Conservation (phyloP, 2,113 vertebrate genomes). For the Oophaga pumilio region DNA sequence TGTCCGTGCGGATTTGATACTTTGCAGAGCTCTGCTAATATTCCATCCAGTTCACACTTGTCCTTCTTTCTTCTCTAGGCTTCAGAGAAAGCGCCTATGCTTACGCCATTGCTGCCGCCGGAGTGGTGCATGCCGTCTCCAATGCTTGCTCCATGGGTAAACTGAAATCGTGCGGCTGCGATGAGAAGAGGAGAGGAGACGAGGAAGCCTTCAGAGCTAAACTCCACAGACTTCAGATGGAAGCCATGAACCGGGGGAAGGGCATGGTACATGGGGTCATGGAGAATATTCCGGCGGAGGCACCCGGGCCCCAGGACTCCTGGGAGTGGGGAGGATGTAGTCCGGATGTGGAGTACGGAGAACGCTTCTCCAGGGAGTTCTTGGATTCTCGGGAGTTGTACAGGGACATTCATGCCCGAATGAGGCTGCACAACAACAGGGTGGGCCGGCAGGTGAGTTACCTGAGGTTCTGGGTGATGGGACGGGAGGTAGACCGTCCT, state of each 20-base stretch:
- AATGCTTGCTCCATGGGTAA: slow-evolving; percentile 96
- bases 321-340: slow-evolving; percentile 99
- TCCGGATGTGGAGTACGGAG: slow-evolving; percentile 94
- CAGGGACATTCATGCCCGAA: slow-evolving; percentile 94
- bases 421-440: slow-evolving; percentile 97
- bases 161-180: slow-evolving; percentile 90
- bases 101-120: slow-evolving; percentile 90
- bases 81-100: slow-evolving; percentile 96
- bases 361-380: slow-evolving; percentile 97
- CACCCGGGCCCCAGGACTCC: slow-evolving; percentile 88
- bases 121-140: slow-evolving; percentile 92
- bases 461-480: not conserved
- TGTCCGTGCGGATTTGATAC: not conserved
- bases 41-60: not conserved
- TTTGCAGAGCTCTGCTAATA: not conserved
- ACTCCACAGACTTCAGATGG: slow-evolving; percentile 90
- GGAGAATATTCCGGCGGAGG: slow-evolving; percentile 84
- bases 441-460: slow-evolving; percentile 95
- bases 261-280: slow-evolving; percentile 96
- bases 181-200: slow-evolving; percentile 88
- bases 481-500: not conserved
- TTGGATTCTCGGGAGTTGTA: slow-evolving; percentile 94
- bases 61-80: slow-evolving; percentile 70
- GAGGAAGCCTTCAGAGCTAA: slow-evolving; percentile 94
- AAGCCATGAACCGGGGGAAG: slow-evolving; percentile 93